Percentiles rank a stretch among this genome's conserved stretches.
Conservation (phyloP, 2,888 invertebrate genomes). For the Acronicta psi region DNA sequence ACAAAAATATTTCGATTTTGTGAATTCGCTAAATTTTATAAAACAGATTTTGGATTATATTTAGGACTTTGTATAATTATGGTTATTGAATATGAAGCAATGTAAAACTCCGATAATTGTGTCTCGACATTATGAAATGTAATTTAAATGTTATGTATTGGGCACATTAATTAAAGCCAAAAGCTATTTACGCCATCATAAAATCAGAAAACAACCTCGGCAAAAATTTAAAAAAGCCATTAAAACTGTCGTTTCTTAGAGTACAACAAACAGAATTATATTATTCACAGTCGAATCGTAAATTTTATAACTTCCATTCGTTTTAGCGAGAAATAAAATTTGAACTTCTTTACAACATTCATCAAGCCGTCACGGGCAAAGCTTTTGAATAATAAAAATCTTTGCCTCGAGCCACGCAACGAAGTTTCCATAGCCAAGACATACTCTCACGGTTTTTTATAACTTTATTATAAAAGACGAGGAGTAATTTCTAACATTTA, state of each 20-base stretch:
- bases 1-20: too few species aligned
- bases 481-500: constrained; percentile 69
- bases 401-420: constrained; percentile 58
- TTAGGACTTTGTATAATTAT: too few species aligned
- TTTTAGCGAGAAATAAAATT: constrained; percentile 78
- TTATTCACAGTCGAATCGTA: constrained; percentile 70
- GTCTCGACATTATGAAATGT: constrained; percentile 16
- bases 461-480: constrained; percentile 64
- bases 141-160: constrained; percentile 9
- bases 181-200: constrained; percentile 34
- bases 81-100: too few species aligned
- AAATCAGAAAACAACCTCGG: constrained; percentile 36
- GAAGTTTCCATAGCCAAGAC: constrained; percentile 50
- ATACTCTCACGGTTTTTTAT: constrained; percentile 56
- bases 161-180: constrained; percentile 16
- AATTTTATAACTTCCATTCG: constrained; percentile 73
- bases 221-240: constrained; percentile 52
- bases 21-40: too few species aligned
- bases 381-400: constrained; percentile 85
- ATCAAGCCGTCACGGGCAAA: constrained; percentile 83
- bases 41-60: too few species aligned
- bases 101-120: not conserved
- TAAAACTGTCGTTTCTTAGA: constrained; percentile 50
- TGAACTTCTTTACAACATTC: constrained; percentile 84
- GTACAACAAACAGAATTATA: constrained; percentile 65